Evolutionary conservation across 2,888 invertebrate genomes (phyloP).

Genomic region (Epinotia brunnichana): DNA sequence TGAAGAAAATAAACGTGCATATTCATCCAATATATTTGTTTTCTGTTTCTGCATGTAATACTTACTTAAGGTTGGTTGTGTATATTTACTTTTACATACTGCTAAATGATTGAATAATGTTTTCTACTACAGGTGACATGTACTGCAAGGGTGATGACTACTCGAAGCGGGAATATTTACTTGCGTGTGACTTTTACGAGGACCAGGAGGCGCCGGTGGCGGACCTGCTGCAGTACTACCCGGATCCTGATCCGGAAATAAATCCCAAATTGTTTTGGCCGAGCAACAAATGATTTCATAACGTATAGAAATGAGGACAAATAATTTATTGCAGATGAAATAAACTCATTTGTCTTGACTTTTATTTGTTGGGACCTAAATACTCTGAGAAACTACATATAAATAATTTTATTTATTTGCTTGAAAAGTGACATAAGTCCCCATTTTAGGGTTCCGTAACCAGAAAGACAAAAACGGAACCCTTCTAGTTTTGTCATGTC

Average conservation of each 20-base stretch:
- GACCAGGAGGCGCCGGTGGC: constrained; percentile 79
- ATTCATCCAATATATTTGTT: neutral
- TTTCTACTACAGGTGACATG: constrained; percentile 69
- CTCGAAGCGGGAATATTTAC: constrained; percentile 75
- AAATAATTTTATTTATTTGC: no score
- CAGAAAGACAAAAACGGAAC: no score
- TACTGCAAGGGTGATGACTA: constrained; percentile 80
- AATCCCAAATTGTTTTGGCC: constrained; percentile 63
- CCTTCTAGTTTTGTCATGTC: no score
- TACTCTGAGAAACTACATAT: no score
- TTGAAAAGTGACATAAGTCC: no score
- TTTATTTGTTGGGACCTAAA: neutral
- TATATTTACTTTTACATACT: neutral
- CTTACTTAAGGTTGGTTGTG: neutral
- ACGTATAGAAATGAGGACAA: neutral
- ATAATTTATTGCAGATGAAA: neutral
- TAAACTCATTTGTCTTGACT: neutral
- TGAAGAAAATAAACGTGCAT: no score
- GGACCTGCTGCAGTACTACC: constrained; percentile 76
- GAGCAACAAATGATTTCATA: constrained; percentile 2
- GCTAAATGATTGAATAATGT: neutral
- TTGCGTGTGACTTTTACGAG: constrained; percentile 80
- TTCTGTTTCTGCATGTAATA: neutral
- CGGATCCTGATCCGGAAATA: constrained; percentile 76
- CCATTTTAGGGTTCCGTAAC: no score